Conservation (phyloP, 2,797 vertebrate species). For the Pterois miles region DNA sequence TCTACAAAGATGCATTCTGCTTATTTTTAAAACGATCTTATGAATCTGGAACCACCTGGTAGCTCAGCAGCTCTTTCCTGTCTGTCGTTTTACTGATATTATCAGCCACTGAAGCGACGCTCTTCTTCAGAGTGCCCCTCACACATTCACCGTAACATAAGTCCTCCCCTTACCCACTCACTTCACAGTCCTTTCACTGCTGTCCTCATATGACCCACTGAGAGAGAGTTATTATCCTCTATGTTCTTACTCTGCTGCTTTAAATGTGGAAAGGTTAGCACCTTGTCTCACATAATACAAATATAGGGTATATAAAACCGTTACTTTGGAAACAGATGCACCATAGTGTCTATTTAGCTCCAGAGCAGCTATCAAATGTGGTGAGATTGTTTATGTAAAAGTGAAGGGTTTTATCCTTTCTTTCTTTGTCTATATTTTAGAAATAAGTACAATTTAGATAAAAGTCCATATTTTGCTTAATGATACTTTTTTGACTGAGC, state of each 20-base stretch:
- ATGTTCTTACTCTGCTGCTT: not conserved
- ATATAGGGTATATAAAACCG: not conserved
- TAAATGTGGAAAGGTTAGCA: not conserved
- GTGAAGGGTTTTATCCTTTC: not conserved
- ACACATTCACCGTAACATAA: slow-evolving; percentile 8
- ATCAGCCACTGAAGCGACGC: not conserved
- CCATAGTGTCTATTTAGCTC: not conserved
- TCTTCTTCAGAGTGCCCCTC: slow-evolving; percentile 21
- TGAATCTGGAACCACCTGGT: not conserved
- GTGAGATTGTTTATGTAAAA: not conserved
- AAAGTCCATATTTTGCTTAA: not conserved
- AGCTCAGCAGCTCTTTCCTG: not conserved
- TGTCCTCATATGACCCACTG: slow-evolving; percentile 21
- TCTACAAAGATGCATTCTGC: not conserved
- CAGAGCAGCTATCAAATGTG: not conserved
- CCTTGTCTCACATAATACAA: not conserved
- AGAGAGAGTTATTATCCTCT: not conserved
- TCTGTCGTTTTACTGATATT: not conserved
- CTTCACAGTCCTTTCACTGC: not conserved
- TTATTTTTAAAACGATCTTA: not conserved
- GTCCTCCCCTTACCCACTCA: slow-evolving; percentile 21
- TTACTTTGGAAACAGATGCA: not conserved
- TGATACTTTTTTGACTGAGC: not conserved
- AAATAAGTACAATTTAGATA: not conserved
- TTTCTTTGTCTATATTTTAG: not conserved